These are phyloP conservation scores for Pangasius macronema DNA, from an alignment of 2,797 vertebrate species.

Conservation along the genomic window DNA sequence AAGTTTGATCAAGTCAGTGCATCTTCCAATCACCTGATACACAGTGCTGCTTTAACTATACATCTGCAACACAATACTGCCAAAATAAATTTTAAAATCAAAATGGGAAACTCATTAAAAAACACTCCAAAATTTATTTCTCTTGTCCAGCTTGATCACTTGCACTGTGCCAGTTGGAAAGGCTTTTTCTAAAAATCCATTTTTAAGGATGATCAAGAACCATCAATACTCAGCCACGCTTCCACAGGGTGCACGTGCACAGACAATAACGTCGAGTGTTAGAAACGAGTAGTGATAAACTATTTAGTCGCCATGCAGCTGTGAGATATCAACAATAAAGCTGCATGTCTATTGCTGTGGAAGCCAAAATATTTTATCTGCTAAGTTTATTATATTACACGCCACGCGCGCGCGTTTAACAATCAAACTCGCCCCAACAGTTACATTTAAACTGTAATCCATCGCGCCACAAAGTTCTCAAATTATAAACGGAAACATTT, in stretches of 20 bases:
- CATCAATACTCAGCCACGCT: not conserved
- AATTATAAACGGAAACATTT: not conserved
- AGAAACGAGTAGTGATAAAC: no score
- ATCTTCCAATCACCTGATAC: not conserved
- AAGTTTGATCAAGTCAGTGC: not conserved
- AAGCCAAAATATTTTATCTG: not conserved
- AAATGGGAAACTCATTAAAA: not conserved
- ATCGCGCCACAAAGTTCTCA: no score
- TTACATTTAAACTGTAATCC: not conserved
- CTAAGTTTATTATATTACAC: not conserved
- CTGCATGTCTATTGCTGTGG: not conserved
- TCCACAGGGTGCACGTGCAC: not conserved
- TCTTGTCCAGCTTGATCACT: no score
- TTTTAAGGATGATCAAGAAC: not conserved
- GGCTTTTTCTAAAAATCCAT: not conserved
- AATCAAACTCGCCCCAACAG: not conserved
- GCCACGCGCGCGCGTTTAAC: not conserved
- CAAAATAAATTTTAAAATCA: not conserved
- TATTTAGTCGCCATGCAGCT: not conserved
- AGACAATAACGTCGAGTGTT: not conserved
- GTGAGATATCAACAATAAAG: not conserved
- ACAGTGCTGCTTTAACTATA: not conserved
- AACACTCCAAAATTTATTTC: not conserved
- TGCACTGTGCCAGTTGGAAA: not conserved
- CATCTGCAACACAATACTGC: not conserved